phyloP scores from a whole-genome alignment of 1,140 invertebrate species.

The Drosophila asahinai region DNA sequence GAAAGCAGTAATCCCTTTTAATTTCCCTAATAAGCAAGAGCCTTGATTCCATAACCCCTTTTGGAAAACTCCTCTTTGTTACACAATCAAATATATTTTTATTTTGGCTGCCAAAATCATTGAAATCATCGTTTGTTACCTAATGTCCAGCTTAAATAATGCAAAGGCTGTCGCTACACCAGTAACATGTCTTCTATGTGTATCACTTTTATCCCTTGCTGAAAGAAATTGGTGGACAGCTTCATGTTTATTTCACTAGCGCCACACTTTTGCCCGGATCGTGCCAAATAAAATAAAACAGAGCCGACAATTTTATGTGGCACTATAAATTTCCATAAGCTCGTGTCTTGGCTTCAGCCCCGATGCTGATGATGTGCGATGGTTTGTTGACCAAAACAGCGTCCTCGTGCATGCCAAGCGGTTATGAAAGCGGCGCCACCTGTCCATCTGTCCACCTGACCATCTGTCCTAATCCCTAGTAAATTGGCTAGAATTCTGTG shows the following conservation, averaged over 20 bases:
- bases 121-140: slow-evolving; percentile 49
- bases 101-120: slow-evolving; percentile 35
- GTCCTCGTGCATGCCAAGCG: slow-evolving; percentile 54
- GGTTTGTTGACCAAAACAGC: slow-evolving; percentile 31
- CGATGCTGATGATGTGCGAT: slow-evolving; percentile 29
- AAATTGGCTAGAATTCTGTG: slow-evolving; percentile 26
- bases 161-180: slow-evolving; percentile 60
- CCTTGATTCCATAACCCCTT: background rate
- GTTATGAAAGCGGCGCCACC: slow-evolving; percentile 63
- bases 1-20: background rate
- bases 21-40: background rate
- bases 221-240: slow-evolving; percentile 65
- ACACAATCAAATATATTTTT: slow-evolving; percentile 23
- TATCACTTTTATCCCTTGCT: slow-evolving; percentile 57
- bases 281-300: slow-evolving; percentile 59
- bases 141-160: slow-evolving; percentile 71
- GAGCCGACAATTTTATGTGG: slow-evolving; percentile 24
- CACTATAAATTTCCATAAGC: slow-evolving; percentile 62
- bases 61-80: background rate
- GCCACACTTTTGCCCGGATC: slow-evolving; percentile 58
- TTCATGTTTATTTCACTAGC: slow-evolving; percentile 64
- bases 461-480: background rate
- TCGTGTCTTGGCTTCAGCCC: slow-evolving; percentile 42
- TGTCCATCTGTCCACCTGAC: slow-evolving; percentile 25
- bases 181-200: slow-evolving; percentile 45